Conservation (phyloP, 2,113 vertebrate species). For the Callipepla squamata region DNA sequence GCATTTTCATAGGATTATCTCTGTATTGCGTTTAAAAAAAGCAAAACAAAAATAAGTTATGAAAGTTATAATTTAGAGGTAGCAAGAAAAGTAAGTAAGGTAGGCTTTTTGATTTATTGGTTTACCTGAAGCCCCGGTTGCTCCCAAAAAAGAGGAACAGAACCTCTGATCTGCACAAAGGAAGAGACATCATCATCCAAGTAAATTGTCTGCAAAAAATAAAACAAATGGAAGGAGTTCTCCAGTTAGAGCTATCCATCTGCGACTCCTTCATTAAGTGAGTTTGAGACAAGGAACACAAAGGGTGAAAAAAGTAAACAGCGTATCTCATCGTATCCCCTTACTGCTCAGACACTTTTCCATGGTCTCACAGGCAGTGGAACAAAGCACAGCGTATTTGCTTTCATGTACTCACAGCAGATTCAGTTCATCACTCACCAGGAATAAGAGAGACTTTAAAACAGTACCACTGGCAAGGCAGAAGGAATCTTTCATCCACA, state of each 20-base stretch:
- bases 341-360: background rate
- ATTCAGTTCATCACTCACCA: slow-evolving; percentile 35
- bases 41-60: background rate
- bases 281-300: slow-evolving; percentile 59
- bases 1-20: background rate
- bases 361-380: background rate
- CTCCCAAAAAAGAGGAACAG: slow-evolving; percentile 85
- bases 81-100: background rate
- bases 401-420: background rate
- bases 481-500: background rate
- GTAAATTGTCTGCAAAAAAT: slow-evolving; percentile 78
- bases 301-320: slow-evolving; percentile 26
- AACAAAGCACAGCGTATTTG: slow-evolving; percentile 6
- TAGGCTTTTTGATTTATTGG: background rate
- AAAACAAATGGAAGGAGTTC: slow-evolving; percentile 25
- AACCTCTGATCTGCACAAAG: slow-evolving; percentile 85
- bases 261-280: slow-evolving; percentile 38
- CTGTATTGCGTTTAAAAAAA: background rate
- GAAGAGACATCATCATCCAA: slow-evolving; percentile 83
- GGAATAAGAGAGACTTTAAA: slow-evolving; percentile 5
- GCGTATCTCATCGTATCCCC: slow-evolving; percentile 15
- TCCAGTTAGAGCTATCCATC: slow-evolving; percentile 47
- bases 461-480: background rate
- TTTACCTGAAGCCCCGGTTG: slow-evolving; percentile 81
- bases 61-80: background rate